phyloP scores from a whole-genome alignment of 2,888 invertebrate species.

The Trissonchulus latispiculum region DNA sequence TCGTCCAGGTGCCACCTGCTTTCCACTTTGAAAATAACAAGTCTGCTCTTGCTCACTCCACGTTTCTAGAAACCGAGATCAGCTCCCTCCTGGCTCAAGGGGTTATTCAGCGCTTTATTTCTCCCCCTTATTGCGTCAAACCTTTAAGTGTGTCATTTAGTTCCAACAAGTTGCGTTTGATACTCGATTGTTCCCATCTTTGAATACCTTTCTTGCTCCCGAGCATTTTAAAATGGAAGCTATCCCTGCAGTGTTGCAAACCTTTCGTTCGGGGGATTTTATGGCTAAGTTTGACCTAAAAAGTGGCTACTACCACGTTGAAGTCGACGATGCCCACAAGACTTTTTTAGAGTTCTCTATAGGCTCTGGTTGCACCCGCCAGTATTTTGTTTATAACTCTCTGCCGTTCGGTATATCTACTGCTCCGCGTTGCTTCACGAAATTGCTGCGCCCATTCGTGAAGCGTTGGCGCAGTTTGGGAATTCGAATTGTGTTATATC shows the following conservation, averaged over 20 bases:
- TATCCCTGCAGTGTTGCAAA: background rate
- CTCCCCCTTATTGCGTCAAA: background rate
- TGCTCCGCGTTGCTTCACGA: background rate
- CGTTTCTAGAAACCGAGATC: background rate
- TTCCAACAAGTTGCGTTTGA: background rate
- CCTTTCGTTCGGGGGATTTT: background rate
- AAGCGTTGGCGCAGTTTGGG: background rate
- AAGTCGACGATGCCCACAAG: background rate
- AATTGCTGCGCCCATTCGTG: background rate
- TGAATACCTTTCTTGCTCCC: background rate
- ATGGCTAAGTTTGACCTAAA: background rate
- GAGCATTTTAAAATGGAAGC: background rate
- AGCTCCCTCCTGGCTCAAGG: background rate
- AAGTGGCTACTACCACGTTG: background rate
- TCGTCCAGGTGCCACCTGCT: background rate
- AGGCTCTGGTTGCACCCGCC: background rate
- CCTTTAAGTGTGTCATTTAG: background rate
- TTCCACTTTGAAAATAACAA: background rate
- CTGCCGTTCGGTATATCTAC: background rate
- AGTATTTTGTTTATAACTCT: background rate
- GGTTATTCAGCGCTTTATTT: background rate
- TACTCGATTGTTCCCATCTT: background rate
- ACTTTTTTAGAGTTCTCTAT: background rate
- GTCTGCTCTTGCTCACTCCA: background rate
- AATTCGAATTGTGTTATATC: background rate